Percentiles rank a stretch among this genome's conserved stretches.
Conservation (phyloP, 2,888 invertebrate genomes). For the Phengaris arion region DNA sequence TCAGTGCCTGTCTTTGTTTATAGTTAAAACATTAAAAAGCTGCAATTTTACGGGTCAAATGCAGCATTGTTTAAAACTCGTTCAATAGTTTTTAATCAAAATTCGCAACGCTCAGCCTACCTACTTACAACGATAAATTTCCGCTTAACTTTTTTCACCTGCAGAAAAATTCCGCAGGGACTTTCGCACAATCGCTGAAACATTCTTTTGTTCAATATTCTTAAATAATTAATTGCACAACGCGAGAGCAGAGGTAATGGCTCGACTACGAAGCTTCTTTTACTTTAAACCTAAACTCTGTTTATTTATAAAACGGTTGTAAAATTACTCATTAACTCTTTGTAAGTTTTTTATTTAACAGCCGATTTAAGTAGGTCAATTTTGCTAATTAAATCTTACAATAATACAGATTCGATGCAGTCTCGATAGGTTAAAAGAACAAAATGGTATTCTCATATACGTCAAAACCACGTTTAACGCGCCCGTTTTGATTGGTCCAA, state of each 20-base stretch:
- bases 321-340: background rate
- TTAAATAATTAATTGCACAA: background rate
- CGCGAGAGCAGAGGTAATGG: background rate
- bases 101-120: constrained; percentile 9
- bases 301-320: background rate
- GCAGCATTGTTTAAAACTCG: background rate
- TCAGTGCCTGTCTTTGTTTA: no score
- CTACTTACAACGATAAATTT: background rate
- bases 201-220: constrained; percentile 5
- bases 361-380: no score
- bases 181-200: constrained; percentile 3
- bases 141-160: constrained; percentile 4
- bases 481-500: no score
- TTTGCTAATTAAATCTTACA: no score
- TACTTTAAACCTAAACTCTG: background rate
- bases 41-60: background rate
- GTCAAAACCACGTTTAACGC: no score
- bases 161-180: background rate
- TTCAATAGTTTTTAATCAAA: constrained; percentile 18
- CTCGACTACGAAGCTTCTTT: background rate
- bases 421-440: no score
- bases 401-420: no score
- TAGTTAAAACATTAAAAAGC: background rate
- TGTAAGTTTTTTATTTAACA: background rate
- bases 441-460: no score